phyloP scores from a whole-genome alignment of 2,888 invertebrate genomes.

The Epinotia ramella region DNA sequence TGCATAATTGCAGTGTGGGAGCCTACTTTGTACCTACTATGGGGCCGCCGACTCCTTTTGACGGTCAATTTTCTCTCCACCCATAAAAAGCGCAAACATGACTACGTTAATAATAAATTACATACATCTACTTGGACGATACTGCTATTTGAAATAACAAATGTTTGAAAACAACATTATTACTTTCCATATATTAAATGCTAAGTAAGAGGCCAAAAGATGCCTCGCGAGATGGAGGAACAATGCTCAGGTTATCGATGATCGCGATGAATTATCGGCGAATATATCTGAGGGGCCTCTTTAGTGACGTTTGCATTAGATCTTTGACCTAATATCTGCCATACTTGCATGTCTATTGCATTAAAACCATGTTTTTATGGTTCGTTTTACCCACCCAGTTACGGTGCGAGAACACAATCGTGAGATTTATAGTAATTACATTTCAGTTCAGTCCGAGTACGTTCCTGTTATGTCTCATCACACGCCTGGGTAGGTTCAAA shows the following conservation, averaged over 20 bases:
- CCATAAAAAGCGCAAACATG: conserved; percentile 72
- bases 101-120: conserved; percentile 76
- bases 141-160: conserved; percentile 70
- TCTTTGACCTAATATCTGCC: conserved; percentile 50
- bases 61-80: conserved; percentile 68
- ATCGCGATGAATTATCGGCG: conserved; percentile 62
- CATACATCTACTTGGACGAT: conserved; percentile 66
- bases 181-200: conserved; percentile 67
- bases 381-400: conserved; percentile 45
- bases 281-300: conserved; percentile 60
- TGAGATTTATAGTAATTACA: conserved; percentile 52
- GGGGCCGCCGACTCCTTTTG: conserved; percentile 58
- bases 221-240: conserved; percentile 53
- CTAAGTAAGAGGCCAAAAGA: conserved; percentile 56
- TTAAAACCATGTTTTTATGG: conserved; percentile 53
- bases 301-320: conserved; percentile 51
- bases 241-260: conserved; percentile 64
- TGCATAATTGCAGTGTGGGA: conserved; percentile 58
- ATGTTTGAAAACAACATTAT: conserved; percentile 62
- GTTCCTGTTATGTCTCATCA: conserved; percentile 47
- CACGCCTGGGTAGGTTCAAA: conserved; percentile 60
- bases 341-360: conserved; percentile 46
- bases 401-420: conserved; percentile 34
- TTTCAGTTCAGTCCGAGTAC: conserved; percentile 43
- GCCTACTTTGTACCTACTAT: conserved; percentile 63